phyloP scores from a whole-genome alignment of 2,888 invertebrate species.

The Panzeria rudis region DNA sequence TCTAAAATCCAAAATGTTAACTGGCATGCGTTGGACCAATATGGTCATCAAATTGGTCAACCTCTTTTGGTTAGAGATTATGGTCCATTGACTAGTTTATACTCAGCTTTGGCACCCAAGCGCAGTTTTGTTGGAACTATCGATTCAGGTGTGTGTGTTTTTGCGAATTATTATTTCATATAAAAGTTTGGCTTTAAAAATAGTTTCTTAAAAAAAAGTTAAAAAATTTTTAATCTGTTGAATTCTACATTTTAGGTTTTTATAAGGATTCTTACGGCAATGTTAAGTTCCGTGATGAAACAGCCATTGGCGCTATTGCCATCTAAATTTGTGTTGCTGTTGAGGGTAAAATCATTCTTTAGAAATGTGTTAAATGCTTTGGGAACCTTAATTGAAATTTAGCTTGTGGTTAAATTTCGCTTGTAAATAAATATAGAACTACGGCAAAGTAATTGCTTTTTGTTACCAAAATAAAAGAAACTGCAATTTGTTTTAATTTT shows the following conservation, averaged over 20 bases:
- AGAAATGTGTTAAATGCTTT: conserved; percentile 37
- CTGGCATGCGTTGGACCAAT: conserved; percentile 75
- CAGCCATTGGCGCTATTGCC: conserved; percentile 76
- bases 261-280: conserved; percentile 76
- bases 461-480: conserved; percentile 24
- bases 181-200: background rate
- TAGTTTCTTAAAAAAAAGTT: background rate
- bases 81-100: conserved; percentile 77
- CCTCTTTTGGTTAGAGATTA: conserved; percentile 77
- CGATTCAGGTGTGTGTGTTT: conserved; percentile 79
- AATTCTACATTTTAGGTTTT: conserved; percentile 75
- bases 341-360: background rate
- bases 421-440: conserved; percentile 58
- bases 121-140: conserved; percentile 80
- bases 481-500: background rate
- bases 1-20: conserved; percentile 77
- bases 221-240: conserved; percentile 24
- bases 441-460: conserved; percentile 42
- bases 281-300: conserved; percentile 75
- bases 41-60: conserved; percentile 78
- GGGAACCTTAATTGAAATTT: conserved; percentile 48
- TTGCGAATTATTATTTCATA: background rate
- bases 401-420: conserved; percentile 24
- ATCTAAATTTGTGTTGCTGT: conserved; percentile 72
- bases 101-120: conserved; percentile 80